Percentiles rank a stretch among this genome's conserved stretches.
phyloP scores from a whole-genome alignment of 37 sponge, comb jelly and placozoan species.

The Beroe ovata region DNA sequence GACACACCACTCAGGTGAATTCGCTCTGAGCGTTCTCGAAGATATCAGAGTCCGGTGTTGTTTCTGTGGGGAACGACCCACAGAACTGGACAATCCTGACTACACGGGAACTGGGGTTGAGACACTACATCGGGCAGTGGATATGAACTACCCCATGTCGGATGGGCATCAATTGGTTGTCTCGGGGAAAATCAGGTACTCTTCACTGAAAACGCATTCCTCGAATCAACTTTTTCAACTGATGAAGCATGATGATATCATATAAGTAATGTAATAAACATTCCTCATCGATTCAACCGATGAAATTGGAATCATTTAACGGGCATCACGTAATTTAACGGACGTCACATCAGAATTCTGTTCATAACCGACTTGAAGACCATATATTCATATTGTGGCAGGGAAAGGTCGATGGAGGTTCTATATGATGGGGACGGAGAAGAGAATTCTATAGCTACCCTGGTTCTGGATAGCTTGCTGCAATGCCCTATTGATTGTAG shows the following conservation, averaged over 20 bases:
- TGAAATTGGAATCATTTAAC: too few relatives aligned
- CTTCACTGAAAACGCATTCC: not conserved
- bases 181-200: slow-evolving; percentile 35
- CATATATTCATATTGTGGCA: too few relatives aligned
- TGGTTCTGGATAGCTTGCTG: slow-evolving; percentile 28
- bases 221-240: not conserved
- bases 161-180: slow-evolving; percentile 35
- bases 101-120: not conserved
- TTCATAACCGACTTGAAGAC: too few relatives aligned
- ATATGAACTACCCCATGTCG: slow-evolving; percentile 56
- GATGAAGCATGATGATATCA: too few relatives aligned
- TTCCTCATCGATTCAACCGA: too few relatives aligned
- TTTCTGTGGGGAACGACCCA: slow-evolving; percentile 58
- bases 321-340: too few relatives aligned
- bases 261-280: too few relatives aligned
- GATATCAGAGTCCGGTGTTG: slow-evolving; percentile 20
- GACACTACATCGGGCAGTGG: not conserved
- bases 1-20: too few relatives aligned
- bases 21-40: slow-evolving; percentile 28
- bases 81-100: slow-evolving; percentile 22
- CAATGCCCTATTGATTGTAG: slow-evolving; percentile 64
- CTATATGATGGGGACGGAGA: slow-evolving; percentile 58
- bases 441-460: slow-evolving; percentile 48
- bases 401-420: slow-evolving; percentile 48
- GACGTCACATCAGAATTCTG: too few relatives aligned